A percentile compares a stretch with the other conserved stretches of the same genome.
These are phyloP conservation scores for Phalacrocorax aristotelis DNA, from an alignment of 2,113 vertebrate genomes.

Conservation along the genomic window DNA sequence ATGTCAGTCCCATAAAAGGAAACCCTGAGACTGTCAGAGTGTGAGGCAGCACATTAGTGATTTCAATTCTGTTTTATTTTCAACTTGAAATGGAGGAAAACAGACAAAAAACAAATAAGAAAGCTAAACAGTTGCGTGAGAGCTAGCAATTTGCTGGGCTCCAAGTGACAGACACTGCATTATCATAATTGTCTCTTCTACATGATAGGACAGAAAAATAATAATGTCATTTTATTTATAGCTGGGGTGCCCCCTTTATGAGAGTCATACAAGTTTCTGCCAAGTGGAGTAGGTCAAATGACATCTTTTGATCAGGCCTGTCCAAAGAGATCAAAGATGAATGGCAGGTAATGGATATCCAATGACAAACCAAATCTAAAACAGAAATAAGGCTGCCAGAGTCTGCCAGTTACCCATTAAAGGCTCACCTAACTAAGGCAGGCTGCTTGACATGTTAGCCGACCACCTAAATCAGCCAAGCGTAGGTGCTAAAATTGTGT, in stretches of 20 bases:
- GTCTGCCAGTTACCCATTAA: slow-evolving; percentile 99
- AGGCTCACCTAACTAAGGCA: slow-evolving; percentile 88
- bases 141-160: slow-evolving; percentile 90
- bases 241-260: slow-evolving; percentile 92
- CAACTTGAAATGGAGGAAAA: slow-evolving; percentile 85
- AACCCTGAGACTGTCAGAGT: slow-evolving; percentile 70
- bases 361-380: slow-evolving; percentile 93
- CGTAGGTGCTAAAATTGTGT: slow-evolving; percentile 95
- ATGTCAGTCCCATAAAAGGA: slow-evolving; percentile 70
- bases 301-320: slow-evolving; percentile 99
- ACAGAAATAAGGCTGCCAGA: slow-evolving; percentile 96
- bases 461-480: slow-evolving; percentile 96
- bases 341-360: slow-evolving; percentile 99
- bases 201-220: slow-evolving; percentile 99
- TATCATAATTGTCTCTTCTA: slow-evolving; percentile 99
- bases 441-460: slow-evolving; percentile 88
- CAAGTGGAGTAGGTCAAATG: slow-evolving; percentile 93
- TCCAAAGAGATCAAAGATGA: slow-evolving; percentile 99
- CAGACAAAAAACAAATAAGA: slow-evolving; percentile 87
- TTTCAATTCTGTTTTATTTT: slow-evolving; percentile 87
- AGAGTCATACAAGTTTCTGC: slow-evolving; percentile 94
- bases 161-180: slow-evolving; percentile 91
- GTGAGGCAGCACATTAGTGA: slow-evolving; percentile 81
- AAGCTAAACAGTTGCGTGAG: slow-evolving; percentile 88
- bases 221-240: slow-evolving; percentile 99